Percentiles rank a stretch among this genome's conserved stretches.
Conservation (phyloP, 2,888 invertebrate genomes). For the Rhorus exstirpatorius region DNA sequence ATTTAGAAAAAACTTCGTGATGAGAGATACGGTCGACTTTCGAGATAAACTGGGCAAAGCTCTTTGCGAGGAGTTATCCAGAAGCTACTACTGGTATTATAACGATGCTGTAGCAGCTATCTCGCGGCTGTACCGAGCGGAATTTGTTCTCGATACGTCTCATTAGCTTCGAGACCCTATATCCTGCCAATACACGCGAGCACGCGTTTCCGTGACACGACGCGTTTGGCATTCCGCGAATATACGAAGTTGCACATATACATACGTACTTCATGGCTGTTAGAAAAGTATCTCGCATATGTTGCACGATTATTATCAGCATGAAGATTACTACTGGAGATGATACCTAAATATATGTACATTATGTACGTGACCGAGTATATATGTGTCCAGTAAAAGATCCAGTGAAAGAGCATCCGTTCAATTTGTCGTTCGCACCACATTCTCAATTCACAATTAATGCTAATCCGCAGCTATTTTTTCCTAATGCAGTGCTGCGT, state of each 20-base stretch:
- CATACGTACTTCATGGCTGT: constrained; percentile 3
- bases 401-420: constrained; percentile 42
- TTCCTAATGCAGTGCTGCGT: too few species aligned
- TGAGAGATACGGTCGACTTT: constrained; percentile 77
- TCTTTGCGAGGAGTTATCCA: too few species aligned
- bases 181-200: constrained; percentile 49
- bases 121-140: constrained; percentile 74
- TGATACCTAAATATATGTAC: neutral
- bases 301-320: constrained; percentile 31
- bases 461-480: too few species aligned
- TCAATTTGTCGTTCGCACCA: constrained; percentile 35
- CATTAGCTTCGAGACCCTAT: constrained; percentile 75
- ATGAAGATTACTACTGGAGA: constrained; percentile 32
- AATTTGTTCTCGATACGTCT: constrained; percentile 84
- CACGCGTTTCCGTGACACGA: constrained; percentile 7
- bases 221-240: constrained; percentile 65
- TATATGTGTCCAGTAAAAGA: constrained; percentile 25
- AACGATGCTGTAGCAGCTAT: constrained; percentile 47
- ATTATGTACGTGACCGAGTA: neutral
- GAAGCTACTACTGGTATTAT: constrained; percentile 37
- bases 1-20: constrained; percentile 18
- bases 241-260: constrained; percentile 23
- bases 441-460: constrained; percentile 3
- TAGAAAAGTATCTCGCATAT: constrained; percentile 51
- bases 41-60: constrained; percentile 81